phyloP scores from a whole-genome alignment of 2,888 invertebrate species.

The Morpho achilles region DNA sequence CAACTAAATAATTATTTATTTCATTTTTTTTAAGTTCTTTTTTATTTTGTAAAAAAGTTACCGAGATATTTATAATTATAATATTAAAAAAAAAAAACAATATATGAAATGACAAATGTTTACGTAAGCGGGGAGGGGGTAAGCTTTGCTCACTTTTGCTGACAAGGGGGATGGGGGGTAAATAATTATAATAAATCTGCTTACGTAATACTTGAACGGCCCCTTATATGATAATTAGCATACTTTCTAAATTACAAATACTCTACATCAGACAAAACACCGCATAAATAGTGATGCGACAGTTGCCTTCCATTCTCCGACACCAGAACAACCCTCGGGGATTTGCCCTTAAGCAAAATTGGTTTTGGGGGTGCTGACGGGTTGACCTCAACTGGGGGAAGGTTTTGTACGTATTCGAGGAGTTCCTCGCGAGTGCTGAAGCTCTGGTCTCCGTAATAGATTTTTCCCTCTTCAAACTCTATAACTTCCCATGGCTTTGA shows the following conservation, averaged over 20 bases:
- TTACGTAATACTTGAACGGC: too few species aligned
- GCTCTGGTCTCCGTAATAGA: slow-evolving; percentile 48
- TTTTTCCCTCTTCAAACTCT: slow-evolving; percentile 31
- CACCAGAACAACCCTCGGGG: slow-evolving; percentile 44
- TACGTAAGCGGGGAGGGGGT: too few species aligned
- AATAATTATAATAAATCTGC: too few species aligned
- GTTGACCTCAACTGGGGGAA: slow-evolving; percentile 36
- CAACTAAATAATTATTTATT: too few species aligned
- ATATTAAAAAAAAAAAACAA: too few species aligned
- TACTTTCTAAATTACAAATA: slow-evolving; percentile 42
- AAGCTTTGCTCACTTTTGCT: too few species aligned
- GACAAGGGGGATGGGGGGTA: too few species aligned
- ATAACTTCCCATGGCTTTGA: slow-evolving; percentile 43
- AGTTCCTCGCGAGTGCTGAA: slow-evolving; percentile 50
- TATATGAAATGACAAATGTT: too few species aligned
- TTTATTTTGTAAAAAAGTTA: too few species aligned
- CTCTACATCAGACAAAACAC: slow-evolving; percentile 42
- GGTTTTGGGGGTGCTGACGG: slow-evolving; percentile 33
- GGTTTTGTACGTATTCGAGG: slow-evolving; percentile 34
- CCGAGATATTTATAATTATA: too few species aligned
- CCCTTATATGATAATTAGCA: too few species aligned
- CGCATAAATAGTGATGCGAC: slow-evolving; percentile 49
- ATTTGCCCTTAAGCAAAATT: slow-evolving; percentile 35
- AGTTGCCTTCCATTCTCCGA: slow-evolving; percentile 48
- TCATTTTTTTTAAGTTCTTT: too few species aligned